These are phyloP conservation scores for Drosophila flavopinicola DNA, from an alignment of 2,888 invertebrate genomes.

Conservation along the genomic window DNA sequence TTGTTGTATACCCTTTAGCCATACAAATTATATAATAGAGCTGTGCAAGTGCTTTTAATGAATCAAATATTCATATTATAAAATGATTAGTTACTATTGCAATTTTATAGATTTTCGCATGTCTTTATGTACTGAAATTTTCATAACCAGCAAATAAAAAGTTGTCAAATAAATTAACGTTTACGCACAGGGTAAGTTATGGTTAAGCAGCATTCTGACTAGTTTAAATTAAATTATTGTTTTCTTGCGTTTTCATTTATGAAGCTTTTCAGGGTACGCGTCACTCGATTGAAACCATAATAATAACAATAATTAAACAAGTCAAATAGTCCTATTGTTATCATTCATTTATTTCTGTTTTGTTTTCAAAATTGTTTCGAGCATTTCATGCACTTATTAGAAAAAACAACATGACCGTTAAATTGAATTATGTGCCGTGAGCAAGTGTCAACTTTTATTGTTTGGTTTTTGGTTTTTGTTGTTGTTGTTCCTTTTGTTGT, in stretches of 20 bases:
- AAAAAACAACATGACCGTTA: slow-evolving; percentile 65
- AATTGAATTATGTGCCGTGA: slow-evolving; percentile 59
- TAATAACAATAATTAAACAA: not conserved
- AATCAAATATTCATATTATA: no score
- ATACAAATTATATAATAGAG: not conserved
- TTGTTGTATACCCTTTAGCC: not conserved
- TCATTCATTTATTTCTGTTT: slow-evolving; percentile 29
- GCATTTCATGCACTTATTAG: slow-evolving; percentile 38
- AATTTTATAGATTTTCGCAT: no score
- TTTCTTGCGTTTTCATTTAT: not conserved
- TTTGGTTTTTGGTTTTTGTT: slow-evolving; percentile 20
- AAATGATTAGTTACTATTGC: no score
- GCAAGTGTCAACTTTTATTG: slow-evolving; percentile 36
- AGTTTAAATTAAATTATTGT: not conserved
- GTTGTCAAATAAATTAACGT: no score
- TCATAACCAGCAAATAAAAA: no score
- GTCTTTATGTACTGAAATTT: no score
- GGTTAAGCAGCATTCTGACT: not conserved
- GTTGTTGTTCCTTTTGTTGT: slow-evolving; percentile 37
- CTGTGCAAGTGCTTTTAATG: slow-evolving; percentile 1
- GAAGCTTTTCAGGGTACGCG: no score
- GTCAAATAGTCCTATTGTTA: slow-evolving; percentile 17
- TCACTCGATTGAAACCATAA: not conserved
- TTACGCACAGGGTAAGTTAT: no score
- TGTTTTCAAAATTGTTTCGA: slow-evolving; percentile 14